A percentile compares a stretch with the other conserved stretches of the same genome.
These are phyloP conservation scores for Pseudeuparius sepicola DNA, from an alignment of 2,888 invertebrate genomes.

Conservation along the genomic window DNA sequence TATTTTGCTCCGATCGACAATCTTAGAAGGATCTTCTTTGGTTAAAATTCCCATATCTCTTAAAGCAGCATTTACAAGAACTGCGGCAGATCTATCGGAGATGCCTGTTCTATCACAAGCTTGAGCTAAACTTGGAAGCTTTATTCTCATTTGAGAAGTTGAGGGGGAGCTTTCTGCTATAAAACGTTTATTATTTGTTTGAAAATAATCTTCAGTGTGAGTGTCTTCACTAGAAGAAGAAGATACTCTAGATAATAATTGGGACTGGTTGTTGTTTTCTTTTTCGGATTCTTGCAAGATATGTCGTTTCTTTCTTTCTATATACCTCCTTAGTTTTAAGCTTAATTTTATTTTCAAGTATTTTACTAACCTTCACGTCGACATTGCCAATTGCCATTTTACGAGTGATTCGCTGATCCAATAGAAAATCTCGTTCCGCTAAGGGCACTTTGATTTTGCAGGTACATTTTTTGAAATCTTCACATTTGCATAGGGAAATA, in stretches of 20 bases:
- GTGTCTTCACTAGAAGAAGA: too few species aligned
- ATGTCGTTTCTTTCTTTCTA: conserved; percentile 2
- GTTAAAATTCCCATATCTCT: conserved; percentile 11
- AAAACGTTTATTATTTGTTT: too few species aligned
- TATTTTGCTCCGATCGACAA: conserved; percentile 14
- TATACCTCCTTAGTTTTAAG: too few species aligned
- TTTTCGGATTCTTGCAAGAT: too few species aligned
- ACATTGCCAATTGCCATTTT: conserved; percentile 9
- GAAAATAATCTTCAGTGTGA: too few species aligned
- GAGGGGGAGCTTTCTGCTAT: too few species aligned
- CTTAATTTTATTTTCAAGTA: conserved; percentile 7
- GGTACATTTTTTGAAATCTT: conserved; percentile 3
- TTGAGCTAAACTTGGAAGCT: conserved; percentile 7
- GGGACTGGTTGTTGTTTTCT: too few species aligned
- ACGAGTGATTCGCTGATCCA: conserved; percentile 5
- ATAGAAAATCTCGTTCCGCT: conserved; percentile 6
- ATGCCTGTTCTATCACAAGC: conserved; percentile 8
- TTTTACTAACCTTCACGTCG: conserved; percentile 4
- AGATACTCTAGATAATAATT: too few species aligned
- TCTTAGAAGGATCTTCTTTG: conserved; percentile 13
- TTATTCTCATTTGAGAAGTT: too few species aligned
- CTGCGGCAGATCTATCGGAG: too few species aligned
- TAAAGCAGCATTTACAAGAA: conserved; percentile 6
- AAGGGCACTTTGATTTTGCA: conserved; percentile 9
- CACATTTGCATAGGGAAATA: conserved; percentile 6